Evolutionary conservation across 2,888 invertebrate genomes (phyloP), one percentile per base, ranked within the genome.

Genomic region (Pasiphila rectangulata): DNA sequence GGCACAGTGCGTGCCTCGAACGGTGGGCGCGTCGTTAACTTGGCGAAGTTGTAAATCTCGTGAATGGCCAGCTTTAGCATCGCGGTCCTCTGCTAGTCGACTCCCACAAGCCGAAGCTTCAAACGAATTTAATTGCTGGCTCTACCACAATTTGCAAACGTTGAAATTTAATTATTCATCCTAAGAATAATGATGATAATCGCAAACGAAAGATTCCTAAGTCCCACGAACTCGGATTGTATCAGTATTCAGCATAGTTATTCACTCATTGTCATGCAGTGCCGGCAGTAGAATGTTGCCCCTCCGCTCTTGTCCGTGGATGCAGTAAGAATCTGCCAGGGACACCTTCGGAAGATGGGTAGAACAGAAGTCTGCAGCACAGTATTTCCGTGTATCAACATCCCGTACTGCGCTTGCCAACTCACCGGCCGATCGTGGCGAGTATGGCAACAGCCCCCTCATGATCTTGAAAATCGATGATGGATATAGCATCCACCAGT

Each of bases 1-100:
- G 29, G 49, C 68, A 67, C 71, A 71, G 68, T 75, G 78, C 81
- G 81, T 80, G 80, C 72, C 72, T 70, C 67, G 75, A 81, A 83
- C 77, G 72, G 74, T 66, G 69, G 75, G 68, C 60, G 65, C 74
- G 73, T 75, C 80, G 75, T 83, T 82, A 83, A 83, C 74, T 79
- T 74, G 69, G 74, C 75, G 71, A 61, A 63, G 79, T 76, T 77
- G 75, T 86, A 86, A 85, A 85, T 84, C 83, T 82, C 58, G 54
- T 64, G 71, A 80, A 83, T 76, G 68, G 74, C 64, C 64, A 64
- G 66, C 69, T 76, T 81, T 79, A 83, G 80, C 69, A 75, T 66
- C 67, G 68, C 70, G 62, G 67, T 69, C 66, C 68, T 66, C 70
- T 63, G 67, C 71, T 72, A 70, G 60, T 57, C 65, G 63, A 64